Evolutionary conservation across 1,140 invertebrate species (phyloP), one percentile per base, ranked within the genome.

Genomic region (Bilobella aurantiaca): DNA sequence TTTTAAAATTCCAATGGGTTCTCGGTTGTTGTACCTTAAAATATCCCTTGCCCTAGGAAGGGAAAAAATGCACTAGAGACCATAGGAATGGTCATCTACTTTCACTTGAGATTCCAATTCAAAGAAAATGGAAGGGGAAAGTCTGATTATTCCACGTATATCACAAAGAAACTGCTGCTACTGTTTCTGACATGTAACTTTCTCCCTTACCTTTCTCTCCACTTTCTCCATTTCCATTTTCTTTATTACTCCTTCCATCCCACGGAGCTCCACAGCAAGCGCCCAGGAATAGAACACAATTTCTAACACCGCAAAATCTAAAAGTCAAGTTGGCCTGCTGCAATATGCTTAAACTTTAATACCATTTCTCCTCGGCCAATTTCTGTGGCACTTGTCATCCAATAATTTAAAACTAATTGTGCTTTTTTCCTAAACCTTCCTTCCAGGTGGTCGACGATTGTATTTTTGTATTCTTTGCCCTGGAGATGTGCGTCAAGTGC

Each of bases 401-500:
- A n/a, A n/a, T n/a, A n/a, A n/a, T n/a, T n/a, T n/a, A n/a, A n/a
- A n/a, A n/a, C n/a, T n/a, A n/a, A n/a, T n/a, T n/a, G n/a, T n/a
- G n/a, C n/a, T n/a, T n/a, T n/a, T n/a, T n/a, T n/a, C n/a, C n/a
- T n/a, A n/a, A n/a, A n/a, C n/a, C n/a, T n/a, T n/a, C n/a, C 28
- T 84, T 84, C 1, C 82, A 94, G 89, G 85, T 91, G 74, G 94
- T 97, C 77, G 96, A 99, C 77, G 93, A 99, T 79, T 89, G 95
- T 73, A 99, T 99, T 78, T 99, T 99, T 79, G 89, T 86, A 63
- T 99, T 98, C 82, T 99, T 99, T 81, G 86, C 93, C 14, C 76
- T 94, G 74, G 93, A 96, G 77, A 93, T 97, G 96, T 84, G 89
- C 60, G 91, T 99, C 76, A 99, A 99, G 82, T 95, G 98, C 86